Percentiles rank a stretch among this genome's conserved stretches.
These are phyloP conservation scores for Megamerina dolium DNA, from an alignment of 2,888 invertebrate genomes.

Conservation along the genomic window DNA sequence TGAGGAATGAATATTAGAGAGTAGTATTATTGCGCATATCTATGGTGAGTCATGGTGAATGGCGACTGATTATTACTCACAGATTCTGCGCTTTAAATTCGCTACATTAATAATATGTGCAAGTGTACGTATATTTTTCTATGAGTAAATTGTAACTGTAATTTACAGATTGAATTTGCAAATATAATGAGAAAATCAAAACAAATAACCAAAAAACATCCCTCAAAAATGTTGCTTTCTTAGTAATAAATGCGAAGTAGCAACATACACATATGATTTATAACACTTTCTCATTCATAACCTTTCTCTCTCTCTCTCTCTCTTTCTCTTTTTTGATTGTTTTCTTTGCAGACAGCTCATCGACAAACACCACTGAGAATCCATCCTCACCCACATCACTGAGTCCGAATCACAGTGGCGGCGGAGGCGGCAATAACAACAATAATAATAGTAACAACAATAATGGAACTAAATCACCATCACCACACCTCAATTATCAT, in stretches of 20 bases:
- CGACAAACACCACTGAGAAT: slow-evolving; percentile 62
- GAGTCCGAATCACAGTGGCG: slow-evolving; percentile 55
- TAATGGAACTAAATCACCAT: slow-evolving; percentile 35
- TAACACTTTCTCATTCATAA: slow-evolving; percentile 2
- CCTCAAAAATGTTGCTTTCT: background rate
- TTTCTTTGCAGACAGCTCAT: slow-evolving; percentile 64
- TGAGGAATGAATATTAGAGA: no score
- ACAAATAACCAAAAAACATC: background rate
- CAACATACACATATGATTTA: background rate
- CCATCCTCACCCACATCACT: slow-evolving; percentile 57
- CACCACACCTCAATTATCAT: slow-evolving; percentile 36
- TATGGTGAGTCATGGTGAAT: no score
- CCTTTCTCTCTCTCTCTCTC: slow-evolving; percentile 11
- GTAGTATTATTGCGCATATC: no score
- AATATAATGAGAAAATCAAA: background rate
- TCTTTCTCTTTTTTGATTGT: slow-evolving; percentile 16
- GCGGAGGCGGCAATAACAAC: slow-evolving; percentile 46
- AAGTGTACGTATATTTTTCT: background rate
- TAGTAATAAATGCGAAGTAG: no score
- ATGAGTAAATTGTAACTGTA: no score
- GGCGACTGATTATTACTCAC: slow-evolving; percentile 22
- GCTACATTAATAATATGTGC: background rate
- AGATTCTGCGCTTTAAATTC: slow-evolving; percentile 32
- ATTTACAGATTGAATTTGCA: no score
- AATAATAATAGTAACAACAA: slow-evolving; percentile 40